These are phyloP conservation scores for Hipposideros armiger DNA, from an alignment of 2,113 vertebrate genomes.

Conservation along the genomic window DNA sequence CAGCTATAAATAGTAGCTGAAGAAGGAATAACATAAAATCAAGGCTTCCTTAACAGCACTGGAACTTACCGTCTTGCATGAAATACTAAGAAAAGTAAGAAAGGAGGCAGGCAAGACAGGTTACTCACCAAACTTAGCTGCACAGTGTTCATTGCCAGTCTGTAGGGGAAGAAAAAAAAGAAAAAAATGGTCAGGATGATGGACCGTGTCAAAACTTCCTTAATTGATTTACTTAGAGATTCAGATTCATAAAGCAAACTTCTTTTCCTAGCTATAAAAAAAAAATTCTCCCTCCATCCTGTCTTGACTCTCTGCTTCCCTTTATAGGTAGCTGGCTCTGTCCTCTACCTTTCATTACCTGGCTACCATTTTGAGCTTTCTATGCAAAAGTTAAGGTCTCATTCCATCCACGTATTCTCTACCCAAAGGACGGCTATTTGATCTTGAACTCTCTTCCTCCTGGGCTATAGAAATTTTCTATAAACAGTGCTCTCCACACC, in stretches of 20 bases:
- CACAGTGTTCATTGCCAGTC: slow-evolving; percentile 25
- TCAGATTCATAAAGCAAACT: background rate
- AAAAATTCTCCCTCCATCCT: background rate
- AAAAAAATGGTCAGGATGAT: slow-evolving; percentile 4
- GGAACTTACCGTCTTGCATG: background rate
- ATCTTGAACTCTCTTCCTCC: too few species aligned
- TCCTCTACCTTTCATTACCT: background rate
- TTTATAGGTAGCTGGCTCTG: background rate
- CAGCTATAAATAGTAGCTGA: background rate
- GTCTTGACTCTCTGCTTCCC: background rate
- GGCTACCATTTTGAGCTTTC: background rate
- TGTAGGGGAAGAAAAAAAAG: slow-evolving; percentile 36
- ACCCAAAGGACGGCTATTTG: background rate
- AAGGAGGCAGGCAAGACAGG: background rate
- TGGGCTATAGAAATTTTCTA: background rate
- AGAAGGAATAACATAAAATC: background rate
- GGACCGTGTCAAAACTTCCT: background rate
- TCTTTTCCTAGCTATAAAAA: background rate
- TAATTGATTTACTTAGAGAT: background rate
- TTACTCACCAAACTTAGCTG: slow-evolving; percentile 79
- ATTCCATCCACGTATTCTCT: background rate
- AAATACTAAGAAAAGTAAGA: slow-evolving; percentile 31
- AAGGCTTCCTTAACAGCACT: background rate
- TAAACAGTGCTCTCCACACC: background rate
- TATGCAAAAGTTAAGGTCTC: background rate